Base-by-base conservation (phyloP, 2,797 vertebrate species). In the Sciurus vulgaris region DNA sequence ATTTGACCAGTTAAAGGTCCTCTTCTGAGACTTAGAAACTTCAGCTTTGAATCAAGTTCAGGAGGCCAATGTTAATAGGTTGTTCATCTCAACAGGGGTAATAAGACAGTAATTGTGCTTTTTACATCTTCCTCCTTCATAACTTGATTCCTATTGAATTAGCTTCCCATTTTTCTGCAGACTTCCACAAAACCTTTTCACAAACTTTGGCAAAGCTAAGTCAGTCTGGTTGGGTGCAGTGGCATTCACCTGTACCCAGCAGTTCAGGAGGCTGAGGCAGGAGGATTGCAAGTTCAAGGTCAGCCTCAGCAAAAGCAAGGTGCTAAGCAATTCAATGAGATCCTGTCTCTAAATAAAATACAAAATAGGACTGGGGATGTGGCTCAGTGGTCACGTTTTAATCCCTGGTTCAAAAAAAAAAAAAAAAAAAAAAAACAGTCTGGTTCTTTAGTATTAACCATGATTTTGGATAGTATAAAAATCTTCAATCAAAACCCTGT, bases 381-480 rank as follows among this genome's bases (percentile, higher is more conserved):
- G 44, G 44, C 44, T 47, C 44, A 47, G 44, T 47, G 44, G 44
- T 47, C 44, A 47, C 7, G 9, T 47, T 47, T 47, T 9, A 47
- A 47, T 47, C 44, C 44, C 44, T 47, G 44, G 44, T 47, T 7
- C 44, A 47, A 47, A 47, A 47, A 47, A 47, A 44, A 44, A 44
- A 44, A 44, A 44, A 44, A 44, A 44, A 44, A 44, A 44, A 47
- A 5, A 47, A 51, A 15, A 51, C 7, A 51, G 13, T 15, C 14
- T 91, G 49, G 30, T 82, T 82, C 86, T 86, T 0, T 54, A 83
- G 13, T 12, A 89, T 61, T 90, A 78, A 78, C 61, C 51, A 86
- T 84, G 49, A 44, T 69, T 67, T 89, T 78, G 54, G 84, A n/a
- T 41, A 33, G 44, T 87, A 72, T 61, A 59, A 86, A 95, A 70